Evolutionary conservation across 1,140 invertebrate genomes (phyloP).

Genomic region (Oryctes rhinoceros): DNA sequence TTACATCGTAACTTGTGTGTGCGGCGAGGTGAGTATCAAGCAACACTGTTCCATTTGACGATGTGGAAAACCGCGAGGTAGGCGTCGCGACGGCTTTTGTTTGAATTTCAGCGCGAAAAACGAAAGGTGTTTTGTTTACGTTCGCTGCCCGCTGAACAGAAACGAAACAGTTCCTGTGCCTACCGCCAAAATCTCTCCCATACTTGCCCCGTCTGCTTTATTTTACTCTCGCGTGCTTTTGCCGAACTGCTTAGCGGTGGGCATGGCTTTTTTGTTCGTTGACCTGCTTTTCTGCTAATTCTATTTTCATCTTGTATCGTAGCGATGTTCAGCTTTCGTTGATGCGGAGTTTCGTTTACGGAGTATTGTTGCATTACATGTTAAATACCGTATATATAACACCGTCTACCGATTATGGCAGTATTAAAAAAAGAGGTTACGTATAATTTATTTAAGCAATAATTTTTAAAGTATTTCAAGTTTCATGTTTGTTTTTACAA

Average conservation of each 20-base stretch:
- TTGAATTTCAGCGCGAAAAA: background rate
- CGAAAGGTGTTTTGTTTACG: background rate
- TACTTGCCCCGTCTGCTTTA: background rate
- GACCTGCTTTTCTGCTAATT: conserved; percentile 14
- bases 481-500: no score
- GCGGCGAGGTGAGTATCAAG: no score
- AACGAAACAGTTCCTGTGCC: background rate
- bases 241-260: background rate
- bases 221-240: background rate
- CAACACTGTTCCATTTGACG: background rate
- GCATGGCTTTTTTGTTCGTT: conserved; percentile 9
- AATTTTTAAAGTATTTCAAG: no score
- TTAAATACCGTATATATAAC: no score
- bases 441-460: no score
- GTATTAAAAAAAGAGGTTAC: no score
- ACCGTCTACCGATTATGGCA: no score
- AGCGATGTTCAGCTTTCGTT: background rate
- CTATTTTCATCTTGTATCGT: background rate
- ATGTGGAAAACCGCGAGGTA: background rate
- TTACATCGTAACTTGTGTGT: no score
- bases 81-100: background rate
- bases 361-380: no score
- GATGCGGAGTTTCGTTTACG: background rate
- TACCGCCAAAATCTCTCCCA: background rate
- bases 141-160: background rate